A percentile compares a stretch with the other conserved stretches of the same genome.
Conservation (phyloP, 2,113 vertebrate genomes). For the Coregonus clupeaformis region DNA sequence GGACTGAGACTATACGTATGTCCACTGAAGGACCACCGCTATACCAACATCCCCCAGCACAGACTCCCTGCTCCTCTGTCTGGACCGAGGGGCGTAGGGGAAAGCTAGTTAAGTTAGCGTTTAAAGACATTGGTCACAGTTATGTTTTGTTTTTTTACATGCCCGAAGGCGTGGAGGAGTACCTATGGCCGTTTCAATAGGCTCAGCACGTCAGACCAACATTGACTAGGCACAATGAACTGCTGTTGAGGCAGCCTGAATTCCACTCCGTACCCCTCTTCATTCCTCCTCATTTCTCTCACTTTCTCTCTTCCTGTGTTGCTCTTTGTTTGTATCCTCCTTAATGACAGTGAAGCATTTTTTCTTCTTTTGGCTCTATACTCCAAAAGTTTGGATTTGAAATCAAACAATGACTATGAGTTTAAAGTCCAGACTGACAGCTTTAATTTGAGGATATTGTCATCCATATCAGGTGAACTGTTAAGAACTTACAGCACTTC, state of each 20-base stretch:
- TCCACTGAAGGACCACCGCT: not conserved
- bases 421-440: too few relatives aligned
- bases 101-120: not conserved
- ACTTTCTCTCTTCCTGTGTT: not conserved
- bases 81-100: not conserved
- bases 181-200: not conserved
- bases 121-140: slow-evolving; percentile 1
- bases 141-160: not conserved
- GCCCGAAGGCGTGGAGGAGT: not conserved
- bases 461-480: too few relatives aligned
- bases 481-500: too few relatives aligned
- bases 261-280: too few relatives aligned
- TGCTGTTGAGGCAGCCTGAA: too few relatives aligned
- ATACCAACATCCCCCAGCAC: not conserved
- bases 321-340: not conserved
- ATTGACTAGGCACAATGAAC: not conserved
- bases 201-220: not conserved
- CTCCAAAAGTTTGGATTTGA: too few relatives aligned
- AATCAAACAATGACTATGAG: too few relatives aligned
- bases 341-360: too few relatives aligned
- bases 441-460: too few relatives aligned
- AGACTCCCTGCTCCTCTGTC: not conserved
- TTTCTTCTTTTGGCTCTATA: too few relatives aligned
- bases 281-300: not conserved
- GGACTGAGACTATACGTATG: too few relatives aligned